Evolutionary conservation across 1,140 invertebrate genomes (phyloP), one percentile per base, ranked within the genome.

Genomic region (Reticulitermes speratus): DNA sequence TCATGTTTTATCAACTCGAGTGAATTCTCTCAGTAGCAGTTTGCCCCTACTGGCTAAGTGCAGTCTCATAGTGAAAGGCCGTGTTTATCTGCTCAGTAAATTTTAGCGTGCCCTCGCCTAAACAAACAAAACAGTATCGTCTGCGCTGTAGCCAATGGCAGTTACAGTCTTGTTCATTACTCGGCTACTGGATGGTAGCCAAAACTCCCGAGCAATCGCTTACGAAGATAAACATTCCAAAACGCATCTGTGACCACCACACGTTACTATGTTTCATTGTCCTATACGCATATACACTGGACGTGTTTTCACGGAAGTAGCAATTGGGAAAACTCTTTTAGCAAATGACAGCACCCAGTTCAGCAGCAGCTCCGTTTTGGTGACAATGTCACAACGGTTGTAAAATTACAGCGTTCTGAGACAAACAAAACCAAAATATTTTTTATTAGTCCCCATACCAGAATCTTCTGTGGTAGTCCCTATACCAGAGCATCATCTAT

Each of bases 11-110:
- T 65, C 59, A 65, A 65, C 1, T 0, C 59, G 21, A 1, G 59
- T 65, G 19, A 65, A 21, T 65, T 65, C 59, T 19, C 25, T n/a
- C 55, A 75, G n/a, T 25, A 75, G 65, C 65, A 75, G n/a, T 75
- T 9, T 16, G 25, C n/a, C 3, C 65, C n/a, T 75, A 30, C n/a
- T 75, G 65, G 3, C 65, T 30, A 75, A 75, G 25, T 75, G 65
- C 65, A 14, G 65, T 2, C 25, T 8, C 9, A 8, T 25, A 11
- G 25, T 59, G 55, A 19, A 23, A 19, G 55, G 14, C 2, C n/a
- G n/a, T 75, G 65, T 75, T n/a, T 75, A 75, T 75, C 65, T 30
- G 65, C 14, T n/a, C n/a, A 75, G 65, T 75, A 75, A 75, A 75
- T 75, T 65, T 19, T 23, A 25, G 25, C n/a, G 25, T 75, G 9